These are phyloP conservation scores for Mormyrus iriodes DNA, from an alignment of 2,113 vertebrate species.

Conservation along the genomic window DNA sequence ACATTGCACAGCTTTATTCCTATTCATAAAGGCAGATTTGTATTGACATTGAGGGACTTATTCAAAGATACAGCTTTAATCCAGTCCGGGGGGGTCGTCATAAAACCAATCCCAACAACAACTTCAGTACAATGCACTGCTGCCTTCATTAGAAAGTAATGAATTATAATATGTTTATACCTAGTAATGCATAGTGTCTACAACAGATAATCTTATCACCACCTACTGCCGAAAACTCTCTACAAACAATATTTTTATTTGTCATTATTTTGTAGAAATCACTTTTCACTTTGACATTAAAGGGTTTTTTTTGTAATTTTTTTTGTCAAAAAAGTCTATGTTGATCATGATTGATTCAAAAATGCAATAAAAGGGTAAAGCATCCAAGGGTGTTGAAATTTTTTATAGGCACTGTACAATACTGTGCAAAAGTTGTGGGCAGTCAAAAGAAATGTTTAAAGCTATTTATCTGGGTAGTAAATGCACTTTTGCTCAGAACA, in stretches of 20 bases:
- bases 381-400: no score
- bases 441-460: no score
- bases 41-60: neutral
- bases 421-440: no score
- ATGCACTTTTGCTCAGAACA: no score
- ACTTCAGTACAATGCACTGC: neutral
- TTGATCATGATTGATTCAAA: no score
- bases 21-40: neutral
- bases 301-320: no score
- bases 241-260: neutral
- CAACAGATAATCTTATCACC: neutral
- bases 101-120: neutral
- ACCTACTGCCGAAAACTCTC: neutral
- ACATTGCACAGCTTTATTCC: neutral
- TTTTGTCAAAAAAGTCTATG: no score
- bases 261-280: no score
- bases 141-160: neutral
- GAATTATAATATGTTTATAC: neutral
- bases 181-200: neutral
- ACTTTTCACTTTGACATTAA: no score
- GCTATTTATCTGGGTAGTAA: no score
- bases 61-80: neutral
- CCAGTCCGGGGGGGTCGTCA: neutral
- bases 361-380: no score
- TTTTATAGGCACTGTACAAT: no score